These are phyloP conservation scores for Meda fulgida DNA, from an alignment of 2,797 vertebrate species.

Conservation along the genomic window DNA sequence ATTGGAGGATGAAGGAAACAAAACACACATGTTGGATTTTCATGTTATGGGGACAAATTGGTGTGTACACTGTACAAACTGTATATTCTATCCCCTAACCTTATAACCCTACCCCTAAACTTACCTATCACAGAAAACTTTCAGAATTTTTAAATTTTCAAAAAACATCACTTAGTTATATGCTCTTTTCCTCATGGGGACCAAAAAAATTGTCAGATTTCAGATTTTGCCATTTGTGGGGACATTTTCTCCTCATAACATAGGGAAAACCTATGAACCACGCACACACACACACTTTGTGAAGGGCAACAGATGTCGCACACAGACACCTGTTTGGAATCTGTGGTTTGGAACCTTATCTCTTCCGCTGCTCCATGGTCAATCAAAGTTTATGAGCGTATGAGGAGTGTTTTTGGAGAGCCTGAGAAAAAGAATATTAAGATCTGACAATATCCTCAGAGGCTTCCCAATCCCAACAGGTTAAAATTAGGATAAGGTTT, in stretches of 20 bases:
- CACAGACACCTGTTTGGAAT: constrained; percentile 6
- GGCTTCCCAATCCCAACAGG: neutral
- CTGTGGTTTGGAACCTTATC: neutral
- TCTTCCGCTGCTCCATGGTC: constrained; percentile 1
- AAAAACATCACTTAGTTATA: neutral
- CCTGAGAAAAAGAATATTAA: neutral
- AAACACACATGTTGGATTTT: neutral
- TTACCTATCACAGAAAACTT: neutral
- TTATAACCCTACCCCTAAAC: neutral
- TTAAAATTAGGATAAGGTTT: neutral
- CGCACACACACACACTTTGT: neutral
- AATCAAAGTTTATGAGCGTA: constrained; percentile 37
- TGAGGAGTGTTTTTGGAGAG: neutral
- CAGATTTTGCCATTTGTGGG: neutral
- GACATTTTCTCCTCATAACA: neutral
- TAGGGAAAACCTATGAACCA: neutral
- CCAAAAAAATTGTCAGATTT: neutral
- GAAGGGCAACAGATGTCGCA: neutral
- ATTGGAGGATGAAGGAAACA: constrained; percentile 43
- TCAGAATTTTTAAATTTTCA: neutral
- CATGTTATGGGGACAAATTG: neutral
- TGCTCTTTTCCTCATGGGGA: neutral
- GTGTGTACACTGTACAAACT: neutral
- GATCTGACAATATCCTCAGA: neutral
- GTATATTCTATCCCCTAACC: neutral